A percentile compares a stretch with the other conserved stretches of the same genome.
phyloP scores from a whole-genome alignment of 1,140 invertebrate genomes.

The Achroia grisella region DNA sequence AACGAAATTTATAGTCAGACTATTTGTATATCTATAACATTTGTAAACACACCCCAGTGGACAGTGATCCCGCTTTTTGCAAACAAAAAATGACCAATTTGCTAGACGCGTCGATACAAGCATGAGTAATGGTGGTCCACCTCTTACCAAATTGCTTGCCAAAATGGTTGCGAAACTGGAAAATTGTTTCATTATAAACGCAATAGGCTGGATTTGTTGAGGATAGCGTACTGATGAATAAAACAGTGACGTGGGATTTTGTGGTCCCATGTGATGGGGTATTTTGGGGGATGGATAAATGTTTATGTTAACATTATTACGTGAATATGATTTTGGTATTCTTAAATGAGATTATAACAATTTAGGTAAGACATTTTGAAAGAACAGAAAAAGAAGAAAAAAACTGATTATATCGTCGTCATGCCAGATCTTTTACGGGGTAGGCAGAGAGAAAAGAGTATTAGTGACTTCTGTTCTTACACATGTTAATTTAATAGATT shows the following conservation, averaged over 20 bases:
- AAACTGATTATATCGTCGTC: too few species aligned
- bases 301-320: constrained; percentile 23
- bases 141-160: constrained; percentile 62
- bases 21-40: too few species aligned
- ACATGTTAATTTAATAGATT: too few species aligned
- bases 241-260: constrained; percentile 35
- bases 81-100: constrained; percentile 66
- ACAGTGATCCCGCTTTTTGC: constrained; percentile 26
- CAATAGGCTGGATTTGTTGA: constrained; percentile 45
- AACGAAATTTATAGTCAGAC: too few species aligned
- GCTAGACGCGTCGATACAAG: constrained; percentile 50
- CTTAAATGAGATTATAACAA: too few species aligned
- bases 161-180: constrained; percentile 57
- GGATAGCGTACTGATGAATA: constrained; percentile 52
- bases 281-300: constrained; percentile 29
- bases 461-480: too few species aligned
- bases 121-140: constrained; percentile 55
- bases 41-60: constrained; percentile 28
- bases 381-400: too few species aligned
- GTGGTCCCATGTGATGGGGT: constrained; percentile 29
- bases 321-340: constrained; percentile 3
- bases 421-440: too few species aligned
- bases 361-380: too few species aligned
- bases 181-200: constrained; percentile 70
- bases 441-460: too few species aligned